Conservation (phyloP, 2,113 vertebrate species). For the Paradisaea rubra region DNA sequence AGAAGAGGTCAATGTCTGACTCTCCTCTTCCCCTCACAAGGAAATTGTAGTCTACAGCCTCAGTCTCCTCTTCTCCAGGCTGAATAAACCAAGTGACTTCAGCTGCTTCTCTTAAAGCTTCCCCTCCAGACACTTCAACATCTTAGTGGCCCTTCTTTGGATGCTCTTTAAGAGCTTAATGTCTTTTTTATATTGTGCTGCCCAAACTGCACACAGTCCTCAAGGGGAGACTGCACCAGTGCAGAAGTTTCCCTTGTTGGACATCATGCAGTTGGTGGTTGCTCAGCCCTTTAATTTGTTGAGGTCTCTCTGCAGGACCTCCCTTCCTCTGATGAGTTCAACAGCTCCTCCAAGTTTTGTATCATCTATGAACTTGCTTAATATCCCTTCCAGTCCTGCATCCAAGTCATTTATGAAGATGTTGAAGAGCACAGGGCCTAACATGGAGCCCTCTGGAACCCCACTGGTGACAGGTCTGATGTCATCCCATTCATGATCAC, state of each 20-base stretch:
- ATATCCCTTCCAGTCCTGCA: background rate
- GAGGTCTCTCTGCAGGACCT: background rate
- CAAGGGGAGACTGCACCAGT: no score
- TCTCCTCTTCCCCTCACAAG: background rate
- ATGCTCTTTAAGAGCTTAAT: background rate
- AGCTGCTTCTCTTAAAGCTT: background rate
- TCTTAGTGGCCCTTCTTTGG: background rate
- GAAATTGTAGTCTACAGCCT: background rate
- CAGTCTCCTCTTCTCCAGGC: background rate
- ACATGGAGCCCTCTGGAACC: background rate
- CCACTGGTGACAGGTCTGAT: background rate
- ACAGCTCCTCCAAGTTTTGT: background rate
- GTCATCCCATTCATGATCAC: no score
- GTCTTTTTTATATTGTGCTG: background rate
- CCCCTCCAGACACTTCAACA: background rate
- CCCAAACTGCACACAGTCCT: background rate
- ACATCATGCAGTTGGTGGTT: background rate
- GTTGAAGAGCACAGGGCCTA: background rate
- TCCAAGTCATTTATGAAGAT: background rate
- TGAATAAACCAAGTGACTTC: background rate
- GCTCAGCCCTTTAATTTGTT: rapidly evolving
- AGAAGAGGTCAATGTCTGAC: background rate
- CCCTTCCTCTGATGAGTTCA: background rate
- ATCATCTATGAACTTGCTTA: background rate
- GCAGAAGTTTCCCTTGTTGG: background rate